Base-by-base conservation (phyloP, 2,113 vertebrate genomes). In the Myrmecobius fasciatus region DNA sequence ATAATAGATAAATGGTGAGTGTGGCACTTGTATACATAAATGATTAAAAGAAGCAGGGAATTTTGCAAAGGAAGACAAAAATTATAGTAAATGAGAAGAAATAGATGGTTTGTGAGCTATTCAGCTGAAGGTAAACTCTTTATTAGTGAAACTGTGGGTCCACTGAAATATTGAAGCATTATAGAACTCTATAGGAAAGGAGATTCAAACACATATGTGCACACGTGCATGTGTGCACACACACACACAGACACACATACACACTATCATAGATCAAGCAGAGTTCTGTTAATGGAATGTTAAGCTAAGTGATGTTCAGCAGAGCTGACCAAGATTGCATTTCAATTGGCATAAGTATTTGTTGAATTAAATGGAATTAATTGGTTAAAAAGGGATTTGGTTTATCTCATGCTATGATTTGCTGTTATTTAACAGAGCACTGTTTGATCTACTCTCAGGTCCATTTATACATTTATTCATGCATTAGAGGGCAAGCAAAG, bases 371-470 rank as follows among this genome's bases (percentile, higher is more conserved):
- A 48, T 56, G 53, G 25, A 92, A 48, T 92, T 28, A 48, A 60
- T 92, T 91, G 53, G 17, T 91, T 92, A 92, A 60, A 48, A 92
- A 92, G 46, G 25, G 53, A 92, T 53, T 47, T 92, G 53, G 12
- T 48, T 56, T 47, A 36, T 28, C 43, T 60, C 91, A 60, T 8
- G 14, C 28, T 91, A 20, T 91, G 17, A 54, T 91, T 31, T 47
- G 11, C 26, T 60, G 12, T 47, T 91, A 46, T 46, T 36, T 53
- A 53, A 91, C 52, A 91, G 90, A 91, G 46, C 8, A 43, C 36
- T 54, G 24, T 54, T 56, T 83, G n/a, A 83, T 83, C 67, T 7
- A 43, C 22, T 7, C 17, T 20, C n/a, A 43, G 60, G 67, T 83
- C n/a, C 20, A 83, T 83, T 43, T n/a, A 7, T 24, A 22, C 67